Percentiles rank a stretch among this genome's conserved stretches.
Evolutionary conservation across 2,888 invertebrate species (phyloP).

Genomic region (Megastigmus dorsalis): DNA sequence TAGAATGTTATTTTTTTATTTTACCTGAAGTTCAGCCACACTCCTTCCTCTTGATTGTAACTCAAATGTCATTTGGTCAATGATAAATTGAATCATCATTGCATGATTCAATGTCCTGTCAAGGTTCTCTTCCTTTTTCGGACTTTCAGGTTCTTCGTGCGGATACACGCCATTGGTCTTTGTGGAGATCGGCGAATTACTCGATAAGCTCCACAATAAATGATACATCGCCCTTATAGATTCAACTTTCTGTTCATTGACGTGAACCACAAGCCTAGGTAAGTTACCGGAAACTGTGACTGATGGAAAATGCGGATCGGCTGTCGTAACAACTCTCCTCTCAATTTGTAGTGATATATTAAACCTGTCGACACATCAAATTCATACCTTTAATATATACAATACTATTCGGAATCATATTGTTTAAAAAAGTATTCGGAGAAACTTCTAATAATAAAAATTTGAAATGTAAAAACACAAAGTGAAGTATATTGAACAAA

Average conservation of each 20-base stretch:
- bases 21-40: slow-evolving; percentile 93
- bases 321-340: slow-evolving; percentile 86
- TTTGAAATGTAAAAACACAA: neutral
- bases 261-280: slow-evolving; percentile 90
- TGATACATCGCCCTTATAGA: slow-evolving; percentile 79
- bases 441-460: neutral
- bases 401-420: too few relatives aligned
- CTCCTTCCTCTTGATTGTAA: slow-evolving; percentile 91
- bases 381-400: neutral
- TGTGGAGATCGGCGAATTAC: slow-evolving; percentile 56
- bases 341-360: slow-evolving; percentile 82
- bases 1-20: slow-evolving; percentile 1
- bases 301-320: slow-evolving; percentile 91
- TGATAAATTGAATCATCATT: slow-evolving; percentile 88
- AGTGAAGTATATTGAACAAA: neutral
- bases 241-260: slow-evolving; percentile 92
- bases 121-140: slow-evolving; percentile 66
- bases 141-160: slow-evolving; percentile 65
- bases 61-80: slow-evolving; percentile 87
- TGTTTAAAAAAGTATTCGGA: too few relatives aligned
- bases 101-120: slow-evolving; percentile 73
- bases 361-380: slow-evolving; percentile 78
- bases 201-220: slow-evolving; percentile 68
- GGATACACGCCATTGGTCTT: slow-evolving; percentile 43
- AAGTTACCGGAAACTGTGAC: slow-evolving; percentile 89